These are phyloP conservation scores for Pediacus dermestoides DNA, from an alignment of 2,888 invertebrate species.

Conservation along the genomic window DNA sequence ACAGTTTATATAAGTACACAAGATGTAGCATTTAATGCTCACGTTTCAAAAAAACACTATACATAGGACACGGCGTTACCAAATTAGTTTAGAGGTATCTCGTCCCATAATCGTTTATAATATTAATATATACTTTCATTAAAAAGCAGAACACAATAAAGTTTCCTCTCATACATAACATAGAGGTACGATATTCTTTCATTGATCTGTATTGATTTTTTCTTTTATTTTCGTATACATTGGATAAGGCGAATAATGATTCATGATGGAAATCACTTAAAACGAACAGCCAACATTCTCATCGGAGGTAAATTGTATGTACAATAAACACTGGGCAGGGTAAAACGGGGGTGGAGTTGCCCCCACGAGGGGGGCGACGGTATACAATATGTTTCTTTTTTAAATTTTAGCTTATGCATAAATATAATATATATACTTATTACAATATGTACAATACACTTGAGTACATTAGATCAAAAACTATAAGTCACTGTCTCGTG, in stretches of 20 bases:
- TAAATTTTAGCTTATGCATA: conserved; percentile 35
- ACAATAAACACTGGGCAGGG: conserved; percentile 28
- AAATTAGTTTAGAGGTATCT: conserved; percentile 52
- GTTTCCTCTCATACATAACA: conserved; percentile 51
- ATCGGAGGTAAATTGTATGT: conserved; percentile 49
- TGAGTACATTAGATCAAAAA: conserved; percentile 41
- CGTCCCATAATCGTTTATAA: conserved; percentile 49
- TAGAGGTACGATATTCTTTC: conserved; percentile 51
- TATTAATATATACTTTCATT: conserved; percentile 49
- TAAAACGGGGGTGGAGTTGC: conserved; percentile 10
- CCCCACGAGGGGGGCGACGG: conserved; percentile 22
- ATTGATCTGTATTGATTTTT: conserved; percentile 45
- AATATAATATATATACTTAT: conserved; percentile 35
- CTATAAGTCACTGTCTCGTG: conserved; percentile 36
- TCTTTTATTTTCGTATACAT: conserved; percentile 60
- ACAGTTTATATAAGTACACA: conserved; percentile 52
- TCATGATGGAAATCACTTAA: conserved; percentile 53
- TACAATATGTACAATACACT: conserved; percentile 40
- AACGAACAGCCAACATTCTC: conserved; percentile 53
- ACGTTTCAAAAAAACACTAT: conserved; percentile 54
- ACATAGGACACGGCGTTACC: conserved; percentile 53
- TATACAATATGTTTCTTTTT: too few species aligned
- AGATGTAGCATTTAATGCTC: conserved; percentile 54
- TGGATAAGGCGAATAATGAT: conserved; percentile 63
- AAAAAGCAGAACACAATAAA: conserved; percentile 54